Evolutionary conservation across 1,140 invertebrate species (phyloP).

Genomic region (Cyrtorhinus lividipennis): DNA sequence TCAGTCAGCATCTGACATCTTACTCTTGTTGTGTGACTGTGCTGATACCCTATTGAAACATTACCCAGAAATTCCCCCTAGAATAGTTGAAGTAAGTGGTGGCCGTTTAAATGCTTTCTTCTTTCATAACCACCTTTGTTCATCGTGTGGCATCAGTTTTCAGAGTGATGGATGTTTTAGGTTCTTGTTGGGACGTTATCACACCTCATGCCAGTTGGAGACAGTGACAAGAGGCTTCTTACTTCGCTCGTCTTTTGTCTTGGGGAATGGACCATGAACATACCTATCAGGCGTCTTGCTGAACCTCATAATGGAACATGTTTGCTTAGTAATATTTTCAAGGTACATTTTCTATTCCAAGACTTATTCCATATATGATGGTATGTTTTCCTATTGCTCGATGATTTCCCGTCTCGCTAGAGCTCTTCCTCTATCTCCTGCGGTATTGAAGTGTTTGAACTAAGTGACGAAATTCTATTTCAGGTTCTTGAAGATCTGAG

Average conservation of each 20-base stretch:
- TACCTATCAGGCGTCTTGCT: constrained; percentile 38
- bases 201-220: constrained; percentile 35
- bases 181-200: constrained; percentile 42
- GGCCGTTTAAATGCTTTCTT: constrained; percentile 22
- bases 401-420: too few species aligned
- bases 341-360: constrained; percentile 35
- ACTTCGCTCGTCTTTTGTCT: constrained; percentile 77
- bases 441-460: too few species aligned
- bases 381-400: too few species aligned
- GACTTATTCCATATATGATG: too few species aligned
- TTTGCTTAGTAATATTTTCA: constrained; percentile 45
- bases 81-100: constrained; percentile 59
- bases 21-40: constrained; percentile 68
- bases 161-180: too few species aligned
- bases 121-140: too few species aligned
- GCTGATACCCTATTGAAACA: constrained; percentile 51
- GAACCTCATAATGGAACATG: constrained; percentile 32
- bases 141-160: too few species aligned
- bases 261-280: constrained; percentile 82
- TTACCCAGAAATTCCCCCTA: constrained; percentile 61
- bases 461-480: too few species aligned
- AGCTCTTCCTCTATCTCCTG: too few species aligned
- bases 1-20: constrained; percentile 73
- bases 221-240: constrained; percentile 41
- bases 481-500: constrained; percentile 30